Evolutionary conservation across 2,113 vertebrate genomes (phyloP).

Genomic region (Ptilonorhynchus violaceus): DNA sequence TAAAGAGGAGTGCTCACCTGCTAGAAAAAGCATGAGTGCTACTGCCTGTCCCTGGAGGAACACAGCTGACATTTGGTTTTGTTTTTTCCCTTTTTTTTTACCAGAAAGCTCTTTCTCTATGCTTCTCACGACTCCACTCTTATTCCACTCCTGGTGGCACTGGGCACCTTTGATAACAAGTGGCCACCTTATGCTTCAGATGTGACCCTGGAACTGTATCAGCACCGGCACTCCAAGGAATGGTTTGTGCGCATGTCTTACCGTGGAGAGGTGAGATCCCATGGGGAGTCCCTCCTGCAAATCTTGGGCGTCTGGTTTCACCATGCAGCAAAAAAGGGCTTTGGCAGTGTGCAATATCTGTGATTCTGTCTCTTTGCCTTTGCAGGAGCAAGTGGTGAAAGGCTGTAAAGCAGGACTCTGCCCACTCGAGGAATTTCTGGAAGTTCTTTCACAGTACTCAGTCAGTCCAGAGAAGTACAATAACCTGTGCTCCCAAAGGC

Average conservation of each 20-base stretch:
- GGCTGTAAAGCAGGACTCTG: constrained; percentile 86
- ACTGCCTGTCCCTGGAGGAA: background rate
- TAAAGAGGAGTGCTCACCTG: background rate
- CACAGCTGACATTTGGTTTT: background rate
- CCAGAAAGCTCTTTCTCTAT: constrained; percentile 90
- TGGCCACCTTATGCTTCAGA: constrained; percentile 91
- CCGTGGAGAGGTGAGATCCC: constrained; percentile 78
- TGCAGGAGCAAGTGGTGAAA: constrained; percentile 83
- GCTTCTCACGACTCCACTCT: constrained; percentile 88
- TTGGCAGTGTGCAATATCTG: background rate
- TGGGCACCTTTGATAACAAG: constrained; percentile 86
- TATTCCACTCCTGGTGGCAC: constrained; percentile 84
- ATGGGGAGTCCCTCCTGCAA: accelerated
- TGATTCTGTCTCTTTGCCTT: constrained; percentile 8
- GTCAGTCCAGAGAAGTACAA: constrained; percentile 76
- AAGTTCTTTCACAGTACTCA: constrained; percentile 70
- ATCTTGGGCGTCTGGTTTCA: background rate
- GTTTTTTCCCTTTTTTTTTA: background rate
- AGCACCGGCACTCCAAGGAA: constrained; percentile 77
- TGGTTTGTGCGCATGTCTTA: constrained; percentile 87
- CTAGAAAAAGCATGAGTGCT: background rate
- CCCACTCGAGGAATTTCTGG: constrained; percentile 85
- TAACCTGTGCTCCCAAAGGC: constrained; percentile 71
- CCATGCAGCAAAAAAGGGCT: background rate
- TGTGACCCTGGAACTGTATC: constrained; percentile 86